Conservation (phyloP, 2,888 invertebrate species). For the Leptopilina myrica region DNA sequence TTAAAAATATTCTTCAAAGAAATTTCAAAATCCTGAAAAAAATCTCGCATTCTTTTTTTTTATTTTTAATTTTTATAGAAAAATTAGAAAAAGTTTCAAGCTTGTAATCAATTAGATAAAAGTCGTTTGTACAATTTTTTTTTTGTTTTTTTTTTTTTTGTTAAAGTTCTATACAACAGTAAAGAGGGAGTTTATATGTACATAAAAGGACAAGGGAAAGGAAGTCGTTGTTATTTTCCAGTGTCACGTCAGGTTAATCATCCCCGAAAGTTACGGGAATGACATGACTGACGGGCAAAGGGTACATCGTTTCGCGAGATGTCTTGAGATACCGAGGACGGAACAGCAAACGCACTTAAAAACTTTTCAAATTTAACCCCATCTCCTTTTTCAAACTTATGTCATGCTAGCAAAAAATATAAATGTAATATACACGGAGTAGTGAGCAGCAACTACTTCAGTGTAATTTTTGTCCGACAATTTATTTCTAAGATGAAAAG, state of each 20-base stretch:
- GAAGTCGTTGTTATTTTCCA: constrained; percentile 35
- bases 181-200: constrained; percentile 13
- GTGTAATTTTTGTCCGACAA: constrained; percentile 5
- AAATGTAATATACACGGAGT: constrained; percentile 57
- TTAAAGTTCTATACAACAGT: not conserved
- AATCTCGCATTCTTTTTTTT: no score
- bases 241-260: constrained; percentile 75
- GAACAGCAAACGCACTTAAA: constrained; percentile 38
- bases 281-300: constrained; percentile 69
- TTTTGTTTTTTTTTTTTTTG: no score
- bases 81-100: not conserved
- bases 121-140: no score
- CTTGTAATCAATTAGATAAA: constrained; percentile 1
- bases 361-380: constrained; percentile 76
- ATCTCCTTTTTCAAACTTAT: constrained; percentile 59
- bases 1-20: not conserved
- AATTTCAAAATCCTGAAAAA: not conserved
- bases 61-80: not conserved
- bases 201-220: constrained; percentile 14
- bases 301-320: constrained; percentile 37
- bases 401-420: constrained; percentile 51
- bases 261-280: constrained; percentile 65
- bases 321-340: constrained; percentile 34
- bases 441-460: constrained; percentile 42
- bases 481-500: not conserved